phyloP scores from a whole-genome alignment of 1,140 invertebrate species.

The Drosophila elegans region DNA sequence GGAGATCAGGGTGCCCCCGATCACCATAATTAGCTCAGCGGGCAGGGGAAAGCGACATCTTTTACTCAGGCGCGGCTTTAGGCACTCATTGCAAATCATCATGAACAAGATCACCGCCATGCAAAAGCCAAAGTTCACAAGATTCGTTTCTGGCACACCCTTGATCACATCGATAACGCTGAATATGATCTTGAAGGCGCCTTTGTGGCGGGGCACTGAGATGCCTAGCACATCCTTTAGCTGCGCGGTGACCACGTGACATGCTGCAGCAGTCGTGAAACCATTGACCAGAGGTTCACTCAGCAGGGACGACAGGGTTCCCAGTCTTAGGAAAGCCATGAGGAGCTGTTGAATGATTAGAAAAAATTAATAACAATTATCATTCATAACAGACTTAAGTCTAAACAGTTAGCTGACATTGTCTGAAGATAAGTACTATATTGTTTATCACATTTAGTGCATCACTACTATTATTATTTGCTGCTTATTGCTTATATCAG shows the following conservation, averaged over 20 bases:
- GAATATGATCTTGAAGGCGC: slow-evolving; percentile 90
- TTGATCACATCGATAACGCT: slow-evolving; percentile 89
- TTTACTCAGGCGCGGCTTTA: slow-evolving; percentile 92
- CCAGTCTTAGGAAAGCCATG: slow-evolving; percentile 93
- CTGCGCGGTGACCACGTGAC: slow-evolving; percentile 96
- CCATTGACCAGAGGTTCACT: slow-evolving; percentile 96
- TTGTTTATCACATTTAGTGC: too few relatives aligned
- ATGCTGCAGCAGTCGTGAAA: slow-evolving; percentile 95
- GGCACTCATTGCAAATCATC: slow-evolving; percentile 91
- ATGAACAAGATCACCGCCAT: slow-evolving; percentile 89
- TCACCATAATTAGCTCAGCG: slow-evolving; percentile 93
- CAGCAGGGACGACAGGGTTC: slow-evolving; percentile 92
- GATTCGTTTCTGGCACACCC: slow-evolving; percentile 88
- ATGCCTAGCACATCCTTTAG: slow-evolving; percentile 94
- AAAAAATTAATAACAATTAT: slow-evolving; percentile 4
- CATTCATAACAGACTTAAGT: too few relatives aligned
- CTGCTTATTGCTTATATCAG: too few relatives aligned
- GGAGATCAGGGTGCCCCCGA: slow-evolving; percentile 91
- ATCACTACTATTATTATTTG: too few relatives aligned
- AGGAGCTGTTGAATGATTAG: slow-evolving; percentile 87
- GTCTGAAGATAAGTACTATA: too few relatives aligned
- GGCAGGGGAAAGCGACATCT: slow-evolving; percentile 91
- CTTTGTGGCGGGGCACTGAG: slow-evolving; percentile 87
- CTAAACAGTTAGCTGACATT: too few relatives aligned
- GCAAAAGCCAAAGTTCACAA: slow-evolving; percentile 89